These are phyloP conservation scores for Lycophotia porphyrea DNA, from an alignment of 2,888 invertebrate genomes.

Conservation along the genomic window DNA sequence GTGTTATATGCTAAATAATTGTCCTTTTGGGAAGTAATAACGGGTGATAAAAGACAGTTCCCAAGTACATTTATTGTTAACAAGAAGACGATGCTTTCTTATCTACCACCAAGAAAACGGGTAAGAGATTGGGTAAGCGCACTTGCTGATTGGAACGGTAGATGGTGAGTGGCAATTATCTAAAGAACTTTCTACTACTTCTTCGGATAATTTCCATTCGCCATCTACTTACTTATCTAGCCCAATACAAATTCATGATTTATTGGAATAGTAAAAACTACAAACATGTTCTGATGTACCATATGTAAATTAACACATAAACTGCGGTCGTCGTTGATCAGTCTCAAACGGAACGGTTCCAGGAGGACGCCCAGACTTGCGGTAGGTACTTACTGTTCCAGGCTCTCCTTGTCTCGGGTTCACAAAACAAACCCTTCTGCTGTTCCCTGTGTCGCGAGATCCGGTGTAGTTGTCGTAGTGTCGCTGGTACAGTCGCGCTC, in stretches of 20 bases:
- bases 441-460: neutral
- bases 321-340: neutral
- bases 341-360: neutral
- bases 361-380: neutral
- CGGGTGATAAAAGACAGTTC: neutral
- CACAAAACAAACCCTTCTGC: conserved; percentile 32
- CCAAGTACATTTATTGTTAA: neutral
- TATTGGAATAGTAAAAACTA: neutral
- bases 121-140: neutral
- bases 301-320: neutral
- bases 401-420: neutral
- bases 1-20: neutral
- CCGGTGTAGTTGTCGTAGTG: conserved; percentile 46
- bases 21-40: neutral
- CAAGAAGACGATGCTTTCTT: neutral
- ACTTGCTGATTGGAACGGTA: neutral
- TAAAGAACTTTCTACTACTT: neutral
- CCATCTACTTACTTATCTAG: neutral
- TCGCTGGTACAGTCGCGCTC: conserved; percentile 54
- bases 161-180: neutral
- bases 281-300: neutral
- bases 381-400: neutral
- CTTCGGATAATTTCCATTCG: neutral
- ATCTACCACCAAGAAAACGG: neutral
- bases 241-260: neutral